Evolutionary conservation across 2,113 vertebrate species (phyloP).

Genomic region (Porphyrio hochstetteri): DNA sequence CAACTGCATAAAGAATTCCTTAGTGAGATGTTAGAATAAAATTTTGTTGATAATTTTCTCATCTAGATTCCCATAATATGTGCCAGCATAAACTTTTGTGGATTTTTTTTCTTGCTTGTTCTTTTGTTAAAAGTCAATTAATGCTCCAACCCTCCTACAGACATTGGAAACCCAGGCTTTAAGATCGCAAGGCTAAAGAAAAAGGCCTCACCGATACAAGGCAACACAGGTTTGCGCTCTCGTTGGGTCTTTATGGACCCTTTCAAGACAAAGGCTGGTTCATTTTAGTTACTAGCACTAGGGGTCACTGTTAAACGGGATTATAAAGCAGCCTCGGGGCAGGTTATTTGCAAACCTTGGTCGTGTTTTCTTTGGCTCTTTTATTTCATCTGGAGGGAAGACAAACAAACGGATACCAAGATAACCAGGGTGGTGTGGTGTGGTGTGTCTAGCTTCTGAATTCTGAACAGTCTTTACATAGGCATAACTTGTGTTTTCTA

Average conservation of each 20-base stretch:
- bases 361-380: neutral
- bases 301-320: conserved; percentile 13
- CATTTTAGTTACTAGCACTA: neutral
- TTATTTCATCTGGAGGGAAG: neutral
- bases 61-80: neutral
- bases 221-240: neutral
- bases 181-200: neutral
- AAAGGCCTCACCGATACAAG: neutral
- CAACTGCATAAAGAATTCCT: neutral
- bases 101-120: neutral
- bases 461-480: neutral
- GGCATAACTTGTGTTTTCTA: neutral
- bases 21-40: neutral
- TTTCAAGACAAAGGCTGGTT: neutral
- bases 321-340: neutral
- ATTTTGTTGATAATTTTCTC: neutral
- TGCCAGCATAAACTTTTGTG: neutral
- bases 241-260: neutral
- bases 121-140: neutral
- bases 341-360: neutral
- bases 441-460: neutral
- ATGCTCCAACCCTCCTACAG: neutral
- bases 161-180: neutral
- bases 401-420: neutral
- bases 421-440: neutral